Percentiles rank a stretch among this genome's conserved stretches.
These are phyloP conservation scores for Ennomos quercinarius DNA, from an alignment of 2,888 invertebrate genomes.

Conservation along the genomic window DNA sequence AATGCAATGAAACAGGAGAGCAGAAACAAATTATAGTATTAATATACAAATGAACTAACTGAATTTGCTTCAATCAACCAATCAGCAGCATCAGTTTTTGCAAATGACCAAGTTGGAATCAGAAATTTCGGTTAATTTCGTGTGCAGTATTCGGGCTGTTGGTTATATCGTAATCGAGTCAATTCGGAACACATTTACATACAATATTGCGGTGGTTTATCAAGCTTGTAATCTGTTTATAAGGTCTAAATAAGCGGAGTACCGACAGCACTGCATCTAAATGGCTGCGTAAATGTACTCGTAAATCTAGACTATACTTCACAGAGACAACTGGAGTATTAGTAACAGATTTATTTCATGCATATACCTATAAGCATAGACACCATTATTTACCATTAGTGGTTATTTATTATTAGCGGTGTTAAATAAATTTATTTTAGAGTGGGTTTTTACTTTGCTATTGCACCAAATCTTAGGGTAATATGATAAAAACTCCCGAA, in stretches of 20 bases:
- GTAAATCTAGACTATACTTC: too few relatives aligned
- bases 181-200: constrained; percentile 64
- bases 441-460: too few relatives aligned
- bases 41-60: constrained; percentile 2
- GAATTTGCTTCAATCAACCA: constrained; percentile 38
- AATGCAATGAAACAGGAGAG: background rate
- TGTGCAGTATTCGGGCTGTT: constrained; percentile 22
- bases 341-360: too few relatives aligned
- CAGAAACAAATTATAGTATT: constrained; percentile 1
- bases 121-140: constrained; percentile 27
- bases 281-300: too few relatives aligned
- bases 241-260: constrained; percentile 74
- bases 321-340: too few relatives aligned
- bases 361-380: too few relatives aligned
- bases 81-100: constrained; percentile 25
- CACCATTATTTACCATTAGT: too few relatives aligned
- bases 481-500: too few relatives aligned
- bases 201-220: constrained; percentile 60
- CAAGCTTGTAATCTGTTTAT: constrained; percentile 73
- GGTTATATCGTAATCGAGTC: constrained; percentile 51
- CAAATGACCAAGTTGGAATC: constrained; percentile 25
- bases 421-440: too few relatives aligned
- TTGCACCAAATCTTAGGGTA: too few relatives aligned
- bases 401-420: too few relatives aligned
- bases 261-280: constrained; percentile 58